Percentiles rank a stretch among this genome's conserved stretches.
phyloP scores from a whole-genome alignment of 2,113 vertebrate species.

The Caloenas nicobarica region DNA sequence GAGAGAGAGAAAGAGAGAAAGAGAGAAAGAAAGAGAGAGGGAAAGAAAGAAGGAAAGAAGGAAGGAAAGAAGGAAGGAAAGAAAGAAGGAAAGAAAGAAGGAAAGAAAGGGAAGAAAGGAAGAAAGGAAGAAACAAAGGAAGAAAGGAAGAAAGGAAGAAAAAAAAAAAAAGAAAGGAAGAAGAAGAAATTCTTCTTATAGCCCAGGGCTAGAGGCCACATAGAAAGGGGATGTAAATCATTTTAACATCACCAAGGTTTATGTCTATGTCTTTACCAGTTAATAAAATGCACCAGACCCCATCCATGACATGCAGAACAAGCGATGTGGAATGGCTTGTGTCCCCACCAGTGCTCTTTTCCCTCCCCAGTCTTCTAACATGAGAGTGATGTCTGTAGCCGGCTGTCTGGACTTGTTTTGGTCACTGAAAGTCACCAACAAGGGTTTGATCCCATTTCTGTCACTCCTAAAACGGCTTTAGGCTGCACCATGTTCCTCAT shows the following conservation, averaged over 20 bases:
- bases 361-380: neutral
- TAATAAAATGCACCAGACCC: neutral
- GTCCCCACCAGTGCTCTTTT: neutral
- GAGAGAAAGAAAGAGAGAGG: too few species aligned
- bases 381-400: rapidly evolving
- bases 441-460: neutral
- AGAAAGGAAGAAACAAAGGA: too few species aligned
- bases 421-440: neutral
- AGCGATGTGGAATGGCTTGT: neutral
- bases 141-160: too few species aligned
- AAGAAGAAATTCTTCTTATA: neutral
- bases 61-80: neutral
- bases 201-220: neutral
- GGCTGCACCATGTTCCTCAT: neutral
- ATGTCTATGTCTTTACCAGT: neutral
- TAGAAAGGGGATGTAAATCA: neutral
- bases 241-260: neutral
- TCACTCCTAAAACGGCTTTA: rapidly evolving
- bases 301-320: neutral
- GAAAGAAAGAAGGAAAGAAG: neutral
- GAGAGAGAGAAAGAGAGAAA: neutral
- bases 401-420: neutral
- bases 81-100: neutral
- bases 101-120: neutral
- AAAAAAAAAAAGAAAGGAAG: neutral